Evolutionary conservation across 2,888 invertebrate species (phyloP).

Genomic region (Scaptomyza polygonia): DNA sequence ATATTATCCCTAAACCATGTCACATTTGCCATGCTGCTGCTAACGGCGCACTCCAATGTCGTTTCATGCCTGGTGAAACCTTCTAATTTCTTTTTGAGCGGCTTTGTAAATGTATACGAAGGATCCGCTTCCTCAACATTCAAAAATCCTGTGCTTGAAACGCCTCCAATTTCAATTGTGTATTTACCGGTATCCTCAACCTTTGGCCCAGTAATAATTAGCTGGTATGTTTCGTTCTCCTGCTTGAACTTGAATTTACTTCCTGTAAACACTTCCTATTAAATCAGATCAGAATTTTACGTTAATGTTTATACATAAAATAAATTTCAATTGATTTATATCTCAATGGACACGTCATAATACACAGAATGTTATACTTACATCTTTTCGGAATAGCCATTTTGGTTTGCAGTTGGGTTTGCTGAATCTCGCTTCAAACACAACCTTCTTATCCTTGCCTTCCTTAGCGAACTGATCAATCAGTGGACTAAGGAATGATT

Average conservation of each 20-base stretch:
- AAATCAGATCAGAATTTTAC: not conserved
- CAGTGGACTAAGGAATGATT: slow-evolving; percentile 96
- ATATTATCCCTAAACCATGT: slow-evolving; percentile 94
- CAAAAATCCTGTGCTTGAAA: slow-evolving; percentile 94
- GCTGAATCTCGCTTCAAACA: slow-evolving; percentile 97
- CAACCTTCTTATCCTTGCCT: slow-evolving; percentile 97
- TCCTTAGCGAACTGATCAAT: slow-evolving; percentile 97
- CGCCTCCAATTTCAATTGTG: slow-evolving; percentile 96
- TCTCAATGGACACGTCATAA: not conserved
- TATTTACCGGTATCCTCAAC: slow-evolving; percentile 99
- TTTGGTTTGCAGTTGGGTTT: slow-evolving; percentile 97
- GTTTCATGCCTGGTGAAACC: slow-evolving; percentile 96
- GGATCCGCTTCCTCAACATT: slow-evolving; percentile 99
- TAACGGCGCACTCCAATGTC: slow-evolving; percentile 96
- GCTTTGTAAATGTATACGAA: slow-evolving; percentile 95
- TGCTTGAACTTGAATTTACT: slow-evolving; percentile 98
- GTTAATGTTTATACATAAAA: not conserved
- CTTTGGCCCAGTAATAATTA: slow-evolving; percentile 95
- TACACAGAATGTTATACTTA: slow-evolving; percentile 85
- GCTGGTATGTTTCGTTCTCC: slow-evolving; percentile 95
- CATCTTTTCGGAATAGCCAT: slow-evolving; percentile 96
- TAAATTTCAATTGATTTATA: not conserved
- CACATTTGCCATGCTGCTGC: slow-evolving; percentile 96
- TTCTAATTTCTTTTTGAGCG: slow-evolving; percentile 93
- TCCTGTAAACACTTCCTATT: slow-evolving; percentile 96